Base-by-base conservation (phyloP, 2,113 vertebrate genomes). In the Sprattus sprattus region DNA sequence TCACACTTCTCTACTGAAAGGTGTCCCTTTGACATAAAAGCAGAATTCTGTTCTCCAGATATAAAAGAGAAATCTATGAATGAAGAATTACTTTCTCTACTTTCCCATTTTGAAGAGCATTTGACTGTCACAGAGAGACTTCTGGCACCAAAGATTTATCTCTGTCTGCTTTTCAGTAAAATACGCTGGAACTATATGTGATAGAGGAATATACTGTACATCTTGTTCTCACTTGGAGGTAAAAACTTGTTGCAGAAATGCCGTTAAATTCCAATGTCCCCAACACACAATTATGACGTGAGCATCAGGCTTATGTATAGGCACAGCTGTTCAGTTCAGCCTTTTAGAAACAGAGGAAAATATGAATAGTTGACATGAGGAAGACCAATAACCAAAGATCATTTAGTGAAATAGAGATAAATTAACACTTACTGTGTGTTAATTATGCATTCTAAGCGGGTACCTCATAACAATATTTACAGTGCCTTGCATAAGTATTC, bases 361-460 rank as follows among this genome's bases (percentile, higher is more conserved):
- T 25, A n/a, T 28, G 7, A 67, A 22, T n/a, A 1, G 20, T 60
- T 67, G 64, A 71, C 25, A 25, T 71, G 28, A 39, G 39, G 39
- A 71, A 71, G 64, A 71, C 57, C 57, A 71, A 71, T 25, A 71
- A 13, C 64, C 32, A 71, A 13, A 32, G 28, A 71, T 32, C 39
- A 39, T 78, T 60, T 28, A n/a, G 7, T 11, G 25, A 67, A 10
- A 67, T 67, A 28, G 16, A 39, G 50, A 89, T 83, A 78, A 87
- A n/a, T n/a, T n/a, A n/a, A n/a, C n/a, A n/a, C n/a, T n/a, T n/a
- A n/a, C n/a, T n/a, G n/a, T n/a, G n/a, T n/a, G 67, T 32, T 75
- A 32, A 75, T 39, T 75, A 10, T 75, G 25, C 8, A 13, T 13
- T 39, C 9, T 39, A n/a, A 64, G 57, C 22, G n/a, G 22, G 22